Base-by-base conservation (phyloP, 2,797 vertebrate species). In the Cryptoprocta ferox region DNA sequence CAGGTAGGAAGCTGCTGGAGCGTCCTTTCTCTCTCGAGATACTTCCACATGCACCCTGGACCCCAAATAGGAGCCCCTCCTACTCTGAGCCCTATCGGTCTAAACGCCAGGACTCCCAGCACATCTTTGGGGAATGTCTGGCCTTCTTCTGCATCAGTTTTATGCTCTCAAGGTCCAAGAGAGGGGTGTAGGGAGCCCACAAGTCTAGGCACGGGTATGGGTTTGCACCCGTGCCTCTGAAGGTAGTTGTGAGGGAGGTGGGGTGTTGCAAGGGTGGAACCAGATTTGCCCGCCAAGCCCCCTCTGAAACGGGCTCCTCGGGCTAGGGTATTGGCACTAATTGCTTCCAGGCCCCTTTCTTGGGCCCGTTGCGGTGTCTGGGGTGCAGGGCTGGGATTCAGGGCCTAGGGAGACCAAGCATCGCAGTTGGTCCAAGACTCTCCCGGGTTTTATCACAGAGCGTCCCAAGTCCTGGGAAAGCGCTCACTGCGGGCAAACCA, bases 21-120 rank as follows among this genome's bases (percentile, higher is more conserved):
- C 0, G 9, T 11, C 50, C 73, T 39, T 53, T 76, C 50, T n/a
- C 30, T 5, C 3, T 5, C 0, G 0, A 3, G 35, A 30, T 39
- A 24, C 68, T 50, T 88, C n/a, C 88, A 3, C 0, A 13, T 76
- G 24, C 3, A 9, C 39, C 37, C 10, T 1, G 0, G 37, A 13
- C 39, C n/a, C 21, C 61, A 37, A 9, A 53, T 8, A 48, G 81
- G 81, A 50, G 11, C 28, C 15, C 1, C 28, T 42, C 63, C 28
- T 30, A 35, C 11, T 76, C n/a, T 61, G 28, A 42, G 30, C 19
- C 32, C 24, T 6, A 0, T n/a, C 13, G 10, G 11, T 1, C 81
- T 53, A 70, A 78, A 50, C 8, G 10, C 66, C 12, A 12, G 66
- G 53, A 70, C 1, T 28, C 39, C 42, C 48, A 45, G 75, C 5